Evolutionary conservation across 2,797 vertebrate genomes (phyloP), one percentile per base, ranked within the genome.

Genomic region (Percopsis omiscomaycus): DNA sequence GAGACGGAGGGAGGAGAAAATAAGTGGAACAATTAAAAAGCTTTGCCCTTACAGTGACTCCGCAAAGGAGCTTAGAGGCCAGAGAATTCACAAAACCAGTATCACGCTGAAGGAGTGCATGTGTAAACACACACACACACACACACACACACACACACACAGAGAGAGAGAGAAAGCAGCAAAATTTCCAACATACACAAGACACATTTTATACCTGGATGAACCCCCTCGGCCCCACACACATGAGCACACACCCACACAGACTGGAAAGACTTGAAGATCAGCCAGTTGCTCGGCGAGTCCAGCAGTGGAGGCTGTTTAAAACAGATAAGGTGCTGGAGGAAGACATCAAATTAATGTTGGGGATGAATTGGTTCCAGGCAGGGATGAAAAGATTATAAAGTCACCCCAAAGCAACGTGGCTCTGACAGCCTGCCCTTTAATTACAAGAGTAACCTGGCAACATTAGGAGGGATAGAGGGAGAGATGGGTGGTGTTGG

Each of bases 391-490:
- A 87, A 81, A 84, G 83, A 90, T 87, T 85, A 89, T 61, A 69
- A 84, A 86, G 75, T 78, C 74, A 68, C 70, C 65, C 29, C 70
- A 73, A 75, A 77, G 50, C 9, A 56, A 51, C 55, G 69, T 59
- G 68, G 76, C 69, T 79, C 71, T 53, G 67, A 72, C 60, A 68
- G 79, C 74, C 66, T 82, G 70, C 82, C 66, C 80, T 77, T 78
- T 85, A 90, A 90, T 84, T 83, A 90, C 86, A 85, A 81, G 64
- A 68, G 54, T 77, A 83, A 86, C 69, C 69, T 88, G 85, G 82
- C 83, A 86, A 79, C 81, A 61, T 50, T 42, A 68, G 77, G 62
- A 64, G 30, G 28, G 55, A 53, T 61, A 15, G 54, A 3, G 52
- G 57, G 27, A 51, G 16, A 15, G 22, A n/a, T 22, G 12, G 55